Base-by-base conservation (phyloP, 1,140 invertebrate genomes). In the Galleria mellonella region DNA sequence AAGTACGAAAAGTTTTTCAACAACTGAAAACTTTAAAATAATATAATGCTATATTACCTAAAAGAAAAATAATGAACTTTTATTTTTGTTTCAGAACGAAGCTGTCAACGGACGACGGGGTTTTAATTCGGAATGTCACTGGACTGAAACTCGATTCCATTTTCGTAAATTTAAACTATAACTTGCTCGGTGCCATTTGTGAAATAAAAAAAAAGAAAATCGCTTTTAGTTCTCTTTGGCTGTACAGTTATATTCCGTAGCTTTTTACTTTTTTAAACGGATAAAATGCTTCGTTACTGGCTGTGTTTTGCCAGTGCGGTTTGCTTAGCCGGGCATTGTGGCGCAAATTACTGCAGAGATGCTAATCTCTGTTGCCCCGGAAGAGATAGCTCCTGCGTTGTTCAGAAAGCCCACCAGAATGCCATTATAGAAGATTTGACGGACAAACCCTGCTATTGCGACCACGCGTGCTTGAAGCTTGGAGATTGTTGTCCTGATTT, bases 391-490 rank as follows among this genome's bases (percentile, higher is more conserved):
- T 92, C 93, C n/a, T 96, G 94, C 82, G 94, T 95, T 8, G 93
- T 95, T 1, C 93, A 95, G 72, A 94, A 94, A 57, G 91, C 92
- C 0, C 94, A 93, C 1, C 88, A 93, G 31, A 95, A 95, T 71
- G 90, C 93, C 10, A 94, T 95, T 57, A 91, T 95, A 51, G 93
- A 94, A 69, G 92, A 93, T 55, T 78, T 93, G 37, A 91, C 89
- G 51, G 94, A 95, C 62, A 94, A 95, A 64, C 94, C 94, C 0
- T 96, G 94, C 72, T 96, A 96, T 68, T 96, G 94, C 82, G 94
- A 96, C 81, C 94, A 96, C 71, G 94, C 94, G 23, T 96, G 94
- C 69, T 87, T 96, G 55, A 95, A 94, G 64, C 86, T 96, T 3
- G 94, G 93, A 30, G 94, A 96, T 58, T 96, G 94, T 76, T 96